Conservation (phyloP, 2,113 vertebrate genomes). For the Merops nubicus region DNA sequence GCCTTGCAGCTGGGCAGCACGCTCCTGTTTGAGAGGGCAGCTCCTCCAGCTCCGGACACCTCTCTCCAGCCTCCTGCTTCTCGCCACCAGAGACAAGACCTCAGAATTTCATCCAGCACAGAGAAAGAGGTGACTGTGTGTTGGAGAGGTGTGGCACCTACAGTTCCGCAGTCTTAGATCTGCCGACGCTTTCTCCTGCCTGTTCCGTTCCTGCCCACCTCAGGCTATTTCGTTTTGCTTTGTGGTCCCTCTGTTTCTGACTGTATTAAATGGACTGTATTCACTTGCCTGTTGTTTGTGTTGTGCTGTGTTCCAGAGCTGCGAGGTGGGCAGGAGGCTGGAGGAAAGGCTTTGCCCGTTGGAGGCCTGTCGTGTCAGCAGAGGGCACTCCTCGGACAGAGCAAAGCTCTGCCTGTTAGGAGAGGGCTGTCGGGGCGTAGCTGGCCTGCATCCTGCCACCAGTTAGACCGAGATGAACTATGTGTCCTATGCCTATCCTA, state of each 20-base stretch:
- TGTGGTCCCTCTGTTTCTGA: not conserved
- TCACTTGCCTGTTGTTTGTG: not conserved
- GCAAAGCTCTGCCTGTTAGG: not conserved
- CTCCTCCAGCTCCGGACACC: not conserved
- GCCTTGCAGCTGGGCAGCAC: not conserved
- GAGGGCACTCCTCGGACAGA: not conserved
- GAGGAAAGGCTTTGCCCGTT: not conserved
- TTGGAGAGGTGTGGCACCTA: not conserved
- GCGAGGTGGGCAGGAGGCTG: fast-evolving
- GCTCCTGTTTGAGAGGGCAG: not conserved
- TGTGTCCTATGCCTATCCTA: too few relatives aligned
- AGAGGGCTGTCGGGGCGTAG: too few relatives aligned
- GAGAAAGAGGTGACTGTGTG: not conserved
- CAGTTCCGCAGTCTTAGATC: fast-evolving
- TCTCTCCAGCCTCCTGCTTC: not conserved
- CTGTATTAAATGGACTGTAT: conserved; percentile 23
- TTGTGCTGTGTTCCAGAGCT: not conserved
- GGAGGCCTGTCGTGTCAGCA: not conserved
- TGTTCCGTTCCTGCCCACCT: not conserved
- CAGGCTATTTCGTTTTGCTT: not conserved
- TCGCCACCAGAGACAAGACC: not conserved
- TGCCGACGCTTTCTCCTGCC: fast-evolving
- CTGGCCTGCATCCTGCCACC: not conserved
- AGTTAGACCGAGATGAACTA: not conserved
- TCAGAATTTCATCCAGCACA: not conserved